Conservation (phyloP, 2,888 invertebrate species). For the Metacarcinus magister region DNA sequence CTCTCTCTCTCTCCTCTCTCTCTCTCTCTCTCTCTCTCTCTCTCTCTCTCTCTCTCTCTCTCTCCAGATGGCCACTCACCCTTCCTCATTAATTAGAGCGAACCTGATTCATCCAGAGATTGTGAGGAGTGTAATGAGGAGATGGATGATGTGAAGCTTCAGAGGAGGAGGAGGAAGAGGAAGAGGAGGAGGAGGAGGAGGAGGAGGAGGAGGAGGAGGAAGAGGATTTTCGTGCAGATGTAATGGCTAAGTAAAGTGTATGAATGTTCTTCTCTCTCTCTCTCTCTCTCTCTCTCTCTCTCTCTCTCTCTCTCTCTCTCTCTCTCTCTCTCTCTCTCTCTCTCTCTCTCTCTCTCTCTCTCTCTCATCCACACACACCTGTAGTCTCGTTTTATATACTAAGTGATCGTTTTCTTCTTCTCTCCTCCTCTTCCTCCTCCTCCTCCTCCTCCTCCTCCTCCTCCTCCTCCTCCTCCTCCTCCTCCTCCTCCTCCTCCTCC, state of each 20-base stretch:
- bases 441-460: neutral
- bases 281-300: neutral
- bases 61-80: constrained; percentile 49
- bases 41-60: neutral
- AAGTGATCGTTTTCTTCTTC: neutral
- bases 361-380: neutral
- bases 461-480: neutral
- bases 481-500: neutral
- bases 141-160: neutral
- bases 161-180: constrained; percentile 18
- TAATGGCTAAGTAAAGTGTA: neutral
- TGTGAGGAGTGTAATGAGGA: constrained; percentile 55
- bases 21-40: constrained; percentile 59
- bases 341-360: neutral
- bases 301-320: neutral
- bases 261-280: neutral
- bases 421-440: constrained; percentile 26
- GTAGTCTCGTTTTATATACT: neutral
- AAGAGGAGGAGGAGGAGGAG: constrained; percentile 44
- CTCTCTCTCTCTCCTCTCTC: constrained; percentile 67
- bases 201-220: constrained; percentile 51
- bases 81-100: constrained; percentile 70
- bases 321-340: neutral
- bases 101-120: constrained; percentile 62
- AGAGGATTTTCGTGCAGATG: neutral